phyloP scores from a whole-genome alignment of 2,113 vertebrate genomes.

The Quiscalus mexicanus region DNA sequence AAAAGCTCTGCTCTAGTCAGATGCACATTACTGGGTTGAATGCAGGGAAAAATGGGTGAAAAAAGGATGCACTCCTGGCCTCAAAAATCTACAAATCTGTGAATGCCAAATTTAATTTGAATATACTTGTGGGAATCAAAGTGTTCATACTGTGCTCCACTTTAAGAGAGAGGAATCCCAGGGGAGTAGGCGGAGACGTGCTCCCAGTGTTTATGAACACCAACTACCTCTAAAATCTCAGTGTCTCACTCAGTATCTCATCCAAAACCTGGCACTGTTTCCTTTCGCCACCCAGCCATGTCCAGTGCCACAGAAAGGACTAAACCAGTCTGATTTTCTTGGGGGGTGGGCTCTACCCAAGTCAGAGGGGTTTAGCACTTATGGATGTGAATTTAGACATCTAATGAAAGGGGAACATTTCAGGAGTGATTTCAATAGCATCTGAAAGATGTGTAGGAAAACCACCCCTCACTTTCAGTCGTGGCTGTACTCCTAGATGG shows the following conservation, averaged over 20 bases:
- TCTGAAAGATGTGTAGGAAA: neutral
- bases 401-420: neutral
- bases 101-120: conserved; percentile 34
- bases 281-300: neutral
- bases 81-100: conserved; percentile 57
- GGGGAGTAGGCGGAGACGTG: neutral
- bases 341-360: neutral
- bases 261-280: neutral
- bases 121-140: conserved; percentile 20
- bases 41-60: neutral
- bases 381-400: neutral
- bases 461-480: neutral
- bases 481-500: neutral
- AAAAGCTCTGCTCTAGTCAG: conserved; percentile 6
- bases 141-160: neutral
- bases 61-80: conserved; percentile 21
- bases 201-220: neutral
- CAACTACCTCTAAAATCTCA: neutral
- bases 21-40: conserved; percentile 1
- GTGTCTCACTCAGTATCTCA: rapidly evolving
- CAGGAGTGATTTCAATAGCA: neutral
- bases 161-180: neutral
- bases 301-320: neutral
- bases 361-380: neutral
- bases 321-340: rapidly evolving